A percentile compares a stretch with the other conserved stretches of the same genome.
These are phyloP conservation scores for Lampris megalopsis DNA, from an alignment of 2,113 vertebrate genomes.

Conservation along the genomic window DNA sequence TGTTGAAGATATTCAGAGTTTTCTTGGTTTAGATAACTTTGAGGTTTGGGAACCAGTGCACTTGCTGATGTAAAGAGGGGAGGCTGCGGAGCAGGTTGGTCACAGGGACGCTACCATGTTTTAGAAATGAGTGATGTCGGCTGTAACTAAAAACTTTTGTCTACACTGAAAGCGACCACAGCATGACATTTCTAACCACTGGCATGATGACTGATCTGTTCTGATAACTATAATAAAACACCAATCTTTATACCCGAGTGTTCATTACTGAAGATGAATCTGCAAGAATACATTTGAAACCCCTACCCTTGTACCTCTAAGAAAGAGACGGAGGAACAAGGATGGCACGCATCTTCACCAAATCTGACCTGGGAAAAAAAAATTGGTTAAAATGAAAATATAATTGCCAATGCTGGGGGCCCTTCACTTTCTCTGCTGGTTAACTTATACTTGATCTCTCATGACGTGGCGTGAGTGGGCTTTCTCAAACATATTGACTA, in stretches of 20 bases:
- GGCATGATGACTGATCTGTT: constrained; percentile 61
- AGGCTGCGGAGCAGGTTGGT: constrained; percentile 11
- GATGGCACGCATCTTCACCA: too few species aligned
- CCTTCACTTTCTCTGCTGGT: neutral
- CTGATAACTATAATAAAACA: constrained; percentile 75
- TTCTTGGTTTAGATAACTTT: constrained; percentile 8
- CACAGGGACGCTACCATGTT: constrained; percentile 27
- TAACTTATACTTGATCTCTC: too few species aligned
- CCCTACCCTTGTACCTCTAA: too few species aligned
- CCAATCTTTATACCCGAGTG: constrained; percentile 64
- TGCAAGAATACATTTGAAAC: too few species aligned
- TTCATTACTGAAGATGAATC: constrained; percentile 1
- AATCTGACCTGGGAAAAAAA: too few species aligned
- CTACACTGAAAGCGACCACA: constrained; percentile 68
- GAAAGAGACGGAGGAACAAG: too few species aligned
- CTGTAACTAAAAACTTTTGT: constrained; percentile 59
- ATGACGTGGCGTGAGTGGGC: too few species aligned
- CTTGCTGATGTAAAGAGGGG: constrained; percentile 17
- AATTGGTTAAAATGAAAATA: too few species aligned
- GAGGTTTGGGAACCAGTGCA: constrained; percentile 41
- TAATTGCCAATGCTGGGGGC: neutral
- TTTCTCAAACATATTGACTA: too few species aligned
- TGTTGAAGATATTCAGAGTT: neutral
- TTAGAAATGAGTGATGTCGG: constrained; percentile 34
- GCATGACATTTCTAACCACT: constrained; percentile 74